Evolutionary conservation across 2,888 invertebrate genomes (phyloP).

Genomic region (Syrista parreyssii): DNA sequence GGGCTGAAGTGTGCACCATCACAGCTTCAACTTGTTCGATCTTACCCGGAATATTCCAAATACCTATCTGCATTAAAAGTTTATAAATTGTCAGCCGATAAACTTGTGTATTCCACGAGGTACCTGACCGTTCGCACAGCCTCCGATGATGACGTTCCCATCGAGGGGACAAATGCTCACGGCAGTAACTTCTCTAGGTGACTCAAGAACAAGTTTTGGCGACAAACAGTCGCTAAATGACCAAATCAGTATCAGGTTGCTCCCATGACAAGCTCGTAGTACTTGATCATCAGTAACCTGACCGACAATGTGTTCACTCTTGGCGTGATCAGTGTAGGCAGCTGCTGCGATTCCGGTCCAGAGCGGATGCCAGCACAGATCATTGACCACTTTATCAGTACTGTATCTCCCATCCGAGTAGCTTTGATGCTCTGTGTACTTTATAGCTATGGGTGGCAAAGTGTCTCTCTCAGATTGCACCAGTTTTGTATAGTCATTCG

Average conservation of each 20-base stretch:
- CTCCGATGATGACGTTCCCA: constrained; percentile 77
- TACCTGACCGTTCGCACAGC: constrained; percentile 75
- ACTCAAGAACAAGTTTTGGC: constrained; percentile 77
- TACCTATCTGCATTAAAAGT: constrained; percentile 68
- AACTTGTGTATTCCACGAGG: constrained; percentile 7
- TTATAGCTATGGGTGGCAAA: constrained; percentile 38
- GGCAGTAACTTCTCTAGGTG: constrained; percentile 74
- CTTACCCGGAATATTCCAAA: constrained; percentile 78
- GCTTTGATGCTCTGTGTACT: constrained; percentile 52
- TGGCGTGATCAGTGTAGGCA: constrained; percentile 72
- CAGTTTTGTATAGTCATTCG: constrained; percentile 72
- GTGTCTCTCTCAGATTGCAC: constrained; percentile 59
- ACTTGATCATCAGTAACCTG: constrained; percentile 30
- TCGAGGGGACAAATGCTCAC: constrained; percentile 78
- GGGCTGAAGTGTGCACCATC: constrained; percentile 72
- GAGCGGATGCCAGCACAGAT: constrained; percentile 78
- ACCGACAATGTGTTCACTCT: constrained; percentile 41
- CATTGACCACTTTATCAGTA: constrained; percentile 75
- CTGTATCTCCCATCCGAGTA: constrained; percentile 64
- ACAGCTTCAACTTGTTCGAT: constrained; percentile 73
- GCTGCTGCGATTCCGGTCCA: constrained; percentile 77
- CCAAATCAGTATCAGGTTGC: constrained; percentile 80
- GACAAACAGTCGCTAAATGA: constrained; percentile 77
- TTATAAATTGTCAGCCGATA: not conserved
- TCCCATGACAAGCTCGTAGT: constrained; percentile 69